A percentile compares a stretch with the other conserved stretches of the same genome.
Conservation (phyloP, 2,113 vertebrate genomes). For the Urocitellus parryii region DNA sequence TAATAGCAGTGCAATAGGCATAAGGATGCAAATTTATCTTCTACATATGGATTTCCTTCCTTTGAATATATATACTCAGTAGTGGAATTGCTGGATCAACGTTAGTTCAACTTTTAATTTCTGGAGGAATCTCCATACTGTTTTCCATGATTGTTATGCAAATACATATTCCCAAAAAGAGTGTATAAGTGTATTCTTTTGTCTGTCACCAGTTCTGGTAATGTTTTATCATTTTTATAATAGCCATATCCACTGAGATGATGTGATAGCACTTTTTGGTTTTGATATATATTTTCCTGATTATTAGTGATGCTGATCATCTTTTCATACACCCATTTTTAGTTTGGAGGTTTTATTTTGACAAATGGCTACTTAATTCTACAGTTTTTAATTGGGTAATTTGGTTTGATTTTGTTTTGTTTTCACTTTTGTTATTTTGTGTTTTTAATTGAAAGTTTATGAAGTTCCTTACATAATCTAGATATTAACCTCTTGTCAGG, state of each 20-base stretch:
- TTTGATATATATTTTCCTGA: not conserved
- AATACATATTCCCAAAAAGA: too few relatives aligned
- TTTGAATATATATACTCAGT: too few relatives aligned
- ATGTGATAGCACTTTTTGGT: not conserved
- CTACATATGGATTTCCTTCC: too few relatives aligned
- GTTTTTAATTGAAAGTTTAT: not conserved
- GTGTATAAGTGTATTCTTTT: too few relatives aligned
- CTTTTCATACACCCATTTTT: not conserved
- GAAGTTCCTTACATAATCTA: not conserved
- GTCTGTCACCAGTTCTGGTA: too few relatives aligned
- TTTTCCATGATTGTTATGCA: too few relatives aligned
- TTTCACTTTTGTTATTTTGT: not conserved
- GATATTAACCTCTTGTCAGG: not conserved
- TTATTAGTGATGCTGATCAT: not conserved
- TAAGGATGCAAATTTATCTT: too few relatives aligned
- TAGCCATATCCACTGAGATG: not conserved
- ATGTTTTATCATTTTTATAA: not conserved
- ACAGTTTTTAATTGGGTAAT: not conserved
- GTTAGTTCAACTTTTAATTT: too few relatives aligned
- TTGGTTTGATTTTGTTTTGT: not conserved
- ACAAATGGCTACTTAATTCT: not conserved
- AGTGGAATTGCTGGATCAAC: too few relatives aligned
- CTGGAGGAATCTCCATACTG: too few relatives aligned
- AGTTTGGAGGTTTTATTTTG: too few relatives aligned
- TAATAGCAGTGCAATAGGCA: too few relatives aligned